Percentiles rank a stretch among this genome's conserved stretches.
phyloP scores from a whole-genome alignment of 2,113 vertebrate genomes.

The Sula dactylatra region DNA sequence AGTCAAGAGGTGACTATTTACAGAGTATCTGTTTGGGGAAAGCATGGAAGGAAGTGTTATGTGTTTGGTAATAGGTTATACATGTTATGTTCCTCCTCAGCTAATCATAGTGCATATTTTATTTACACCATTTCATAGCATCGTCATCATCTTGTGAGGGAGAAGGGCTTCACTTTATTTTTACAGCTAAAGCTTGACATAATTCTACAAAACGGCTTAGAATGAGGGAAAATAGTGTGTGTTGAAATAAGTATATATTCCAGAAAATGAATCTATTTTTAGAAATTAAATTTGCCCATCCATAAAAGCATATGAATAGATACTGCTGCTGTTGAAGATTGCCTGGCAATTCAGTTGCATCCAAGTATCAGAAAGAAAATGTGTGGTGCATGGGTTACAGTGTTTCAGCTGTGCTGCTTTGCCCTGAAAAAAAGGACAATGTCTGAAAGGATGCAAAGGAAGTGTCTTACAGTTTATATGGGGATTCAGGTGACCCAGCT shows the following conservation, averaged over 20 bases:
- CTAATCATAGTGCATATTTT: constrained; percentile 29
- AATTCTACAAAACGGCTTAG: constrained; percentile 26
- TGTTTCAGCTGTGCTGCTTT: constrained; percentile 1
- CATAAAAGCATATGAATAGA: constrained; percentile 51
- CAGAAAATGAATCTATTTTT: constrained; percentile 59
- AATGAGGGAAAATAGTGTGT: not conserved
- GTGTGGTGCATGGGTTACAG: constrained; percentile 1
- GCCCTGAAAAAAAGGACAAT: not conserved
- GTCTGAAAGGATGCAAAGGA: not conserved
- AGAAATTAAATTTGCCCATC: constrained; percentile 61
- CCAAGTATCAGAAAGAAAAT: constrained; percentile 23
- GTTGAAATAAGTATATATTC: constrained; percentile 32
- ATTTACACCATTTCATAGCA: constrained; percentile 9
- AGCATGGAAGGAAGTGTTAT: not conserved
- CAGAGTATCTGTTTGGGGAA: constrained; percentile 1
- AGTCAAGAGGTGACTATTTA: constrained; percentile 35
- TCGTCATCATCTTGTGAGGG: not conserved
- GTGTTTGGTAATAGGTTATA: constrained; percentile 6
- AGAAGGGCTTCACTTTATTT: constrained; percentile 24
- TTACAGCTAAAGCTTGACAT: constrained; percentile 37
- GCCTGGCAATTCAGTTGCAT: constrained; percentile 46
- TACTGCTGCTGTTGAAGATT: constrained; percentile 53
- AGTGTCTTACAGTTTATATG: not conserved
- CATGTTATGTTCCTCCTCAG: not conserved
- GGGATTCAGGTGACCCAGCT: constrained; percentile 14